These are phyloP conservation scores for Hoplodrina blanda DNA, from an alignment of 2,888 invertebrate genomes.

Conservation along the genomic window DNA sequence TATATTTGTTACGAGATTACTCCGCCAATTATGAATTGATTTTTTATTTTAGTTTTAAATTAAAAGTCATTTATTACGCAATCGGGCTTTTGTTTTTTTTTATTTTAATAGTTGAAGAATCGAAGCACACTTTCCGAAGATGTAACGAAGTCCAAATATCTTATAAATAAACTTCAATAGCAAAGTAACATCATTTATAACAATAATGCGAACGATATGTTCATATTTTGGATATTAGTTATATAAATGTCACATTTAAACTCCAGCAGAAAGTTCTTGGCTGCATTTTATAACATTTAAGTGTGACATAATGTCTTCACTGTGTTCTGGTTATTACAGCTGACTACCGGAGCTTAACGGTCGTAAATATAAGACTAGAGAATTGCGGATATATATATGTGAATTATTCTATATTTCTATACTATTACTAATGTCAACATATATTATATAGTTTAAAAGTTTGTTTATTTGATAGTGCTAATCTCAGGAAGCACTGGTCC, in stretches of 20 bases:
- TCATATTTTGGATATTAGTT: constrained; percentile 16
- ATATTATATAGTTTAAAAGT: too few relatives aligned
- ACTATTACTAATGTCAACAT: too few relatives aligned
- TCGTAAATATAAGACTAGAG: constrained; percentile 20
- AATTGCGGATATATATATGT: not conserved
- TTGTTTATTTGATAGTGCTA: too few relatives aligned
- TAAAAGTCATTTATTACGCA: too few relatives aligned
- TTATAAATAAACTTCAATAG: not conserved
- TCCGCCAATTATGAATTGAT: too few relatives aligned
- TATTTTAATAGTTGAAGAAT: not conserved
- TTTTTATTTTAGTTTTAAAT: too few relatives aligned
- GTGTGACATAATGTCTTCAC: constrained; percentile 21
- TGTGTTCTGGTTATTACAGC: constrained; percentile 11
- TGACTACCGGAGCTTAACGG: constrained; percentile 13
- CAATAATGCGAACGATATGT: constrained; percentile 4
- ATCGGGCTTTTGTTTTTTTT: too few relatives aligned
- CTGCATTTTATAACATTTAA: constrained; percentile 29
- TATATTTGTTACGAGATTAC: too few relatives aligned
- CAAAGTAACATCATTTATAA: constrained; percentile 1
- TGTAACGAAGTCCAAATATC: not conserved
- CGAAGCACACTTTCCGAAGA: not conserved
- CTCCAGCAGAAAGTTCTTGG: not conserved
- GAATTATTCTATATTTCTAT: too few relatives aligned
- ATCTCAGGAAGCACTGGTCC: too few relatives aligned
- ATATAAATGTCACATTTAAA: constrained; percentile 22